These are phyloP conservation scores for Laticauda laticaudata DNA, from an alignment of 2,113 vertebrate genomes.

Conservation along the genomic window DNA sequence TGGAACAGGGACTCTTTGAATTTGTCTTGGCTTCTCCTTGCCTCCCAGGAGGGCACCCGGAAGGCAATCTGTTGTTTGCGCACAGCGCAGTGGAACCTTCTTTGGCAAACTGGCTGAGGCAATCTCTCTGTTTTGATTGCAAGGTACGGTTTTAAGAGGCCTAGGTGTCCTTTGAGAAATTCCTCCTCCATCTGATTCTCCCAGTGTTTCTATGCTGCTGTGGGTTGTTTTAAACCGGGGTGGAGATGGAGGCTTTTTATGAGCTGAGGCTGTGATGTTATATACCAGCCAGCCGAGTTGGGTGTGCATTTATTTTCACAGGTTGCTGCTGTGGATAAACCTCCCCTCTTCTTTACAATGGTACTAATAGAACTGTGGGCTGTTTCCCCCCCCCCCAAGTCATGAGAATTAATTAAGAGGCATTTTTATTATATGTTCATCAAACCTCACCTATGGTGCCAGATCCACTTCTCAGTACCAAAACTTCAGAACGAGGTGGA, in stretches of 20 bases:
- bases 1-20: neutral
- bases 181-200: neutral
- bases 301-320: neutral
- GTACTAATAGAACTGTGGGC: neutral
- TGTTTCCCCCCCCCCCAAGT: neutral
- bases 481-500: neutral
- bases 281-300: neutral
- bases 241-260: too few relatives aligned
- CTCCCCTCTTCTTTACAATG: neutral
- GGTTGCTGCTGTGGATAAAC: too few relatives aligned
- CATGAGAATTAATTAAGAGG: neutral
- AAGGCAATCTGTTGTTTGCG: neutral
- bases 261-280: neutral
- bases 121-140: neutral
- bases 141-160: fast-evolving
- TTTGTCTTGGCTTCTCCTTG: neutral
- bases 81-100: too few relatives aligned
- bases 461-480: neutral
- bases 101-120: neutral
- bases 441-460: too few relatives aligned
- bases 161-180: neutral
- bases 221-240: neutral
- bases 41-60: neutral
- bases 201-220: too few relatives aligned
- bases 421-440: neutral